phyloP scores from a whole-genome alignment of 2,113 vertebrate genomes.

The Actinemys pallida region DNA sequence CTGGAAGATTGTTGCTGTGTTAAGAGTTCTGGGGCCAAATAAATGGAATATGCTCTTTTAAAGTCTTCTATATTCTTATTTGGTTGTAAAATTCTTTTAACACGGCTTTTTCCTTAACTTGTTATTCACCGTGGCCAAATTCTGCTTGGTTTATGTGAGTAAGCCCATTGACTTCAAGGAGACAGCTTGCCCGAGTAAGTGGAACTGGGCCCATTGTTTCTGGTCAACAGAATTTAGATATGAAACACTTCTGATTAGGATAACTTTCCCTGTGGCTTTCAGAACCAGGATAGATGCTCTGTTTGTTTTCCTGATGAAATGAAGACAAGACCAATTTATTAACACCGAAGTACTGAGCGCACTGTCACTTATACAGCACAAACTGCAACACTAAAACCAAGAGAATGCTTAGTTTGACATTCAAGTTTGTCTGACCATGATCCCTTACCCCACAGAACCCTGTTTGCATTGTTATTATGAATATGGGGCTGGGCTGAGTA shows the following conservation, averaged over 20 bases:
- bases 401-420: not conserved
- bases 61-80: not conserved
- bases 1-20: slow-evolving; percentile 49
- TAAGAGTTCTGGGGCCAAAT: slow-evolving; percentile 70
- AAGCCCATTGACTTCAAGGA: not conserved
- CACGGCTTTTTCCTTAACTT: not conserved
- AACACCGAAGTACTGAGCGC: not conserved
- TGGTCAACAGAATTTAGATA: not conserved
- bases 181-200: not conserved
- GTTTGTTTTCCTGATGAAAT: not conserved
- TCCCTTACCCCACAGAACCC: too few species aligned
- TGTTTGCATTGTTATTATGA: not conserved
- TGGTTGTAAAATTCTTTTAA: slow-evolving; percentile 1
- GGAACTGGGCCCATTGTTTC: not conserved
- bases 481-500: not conserved
- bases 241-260: not conserved
- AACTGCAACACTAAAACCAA: not conserved
- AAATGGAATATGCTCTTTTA: slow-evolving; percentile 63
- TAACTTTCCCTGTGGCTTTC: not conserved
- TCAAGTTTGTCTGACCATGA: rapidly evolving
- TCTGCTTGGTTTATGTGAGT: not conserved
- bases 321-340: not conserved
- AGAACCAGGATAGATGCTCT: not conserved
- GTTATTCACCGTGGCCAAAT: not conserved
- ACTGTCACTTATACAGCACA: not conserved